phyloP scores from a whole-genome alignment of 2,797 vertebrate genomes.

The Xiphorhynchus erythropygius region DNA sequence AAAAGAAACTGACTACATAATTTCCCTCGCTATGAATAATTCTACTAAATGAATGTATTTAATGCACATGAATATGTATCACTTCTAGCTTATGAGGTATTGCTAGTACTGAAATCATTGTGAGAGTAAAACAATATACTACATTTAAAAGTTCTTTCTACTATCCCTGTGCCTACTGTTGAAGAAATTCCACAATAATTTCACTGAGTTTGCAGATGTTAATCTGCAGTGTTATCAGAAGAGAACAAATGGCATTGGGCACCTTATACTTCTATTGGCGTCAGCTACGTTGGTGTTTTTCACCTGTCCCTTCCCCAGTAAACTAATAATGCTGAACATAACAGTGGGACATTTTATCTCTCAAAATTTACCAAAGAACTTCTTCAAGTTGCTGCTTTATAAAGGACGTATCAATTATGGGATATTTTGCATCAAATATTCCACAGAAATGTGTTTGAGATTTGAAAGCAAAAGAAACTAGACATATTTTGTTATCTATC shows the following conservation, averaged over 20 bases:
- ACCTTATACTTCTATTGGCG: not conserved
- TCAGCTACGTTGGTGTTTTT: not conserved
- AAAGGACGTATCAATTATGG: fast-evolving
- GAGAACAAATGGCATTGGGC: not conserved
- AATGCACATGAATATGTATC: constrained; percentile 59
- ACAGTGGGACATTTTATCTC: not conserved
- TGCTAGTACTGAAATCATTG: constrained; percentile 16
- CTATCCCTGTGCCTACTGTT: not conserved
- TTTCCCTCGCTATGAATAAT: constrained; percentile 57
- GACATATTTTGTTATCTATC: not conserved
- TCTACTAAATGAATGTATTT: constrained; percentile 54
- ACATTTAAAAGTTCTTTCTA: constrained; percentile 25
- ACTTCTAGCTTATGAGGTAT: constrained; percentile 32
- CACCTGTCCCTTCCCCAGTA: not conserved
- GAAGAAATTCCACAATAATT: not conserved
- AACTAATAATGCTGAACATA: not conserved
- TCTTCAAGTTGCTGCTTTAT: not conserved
- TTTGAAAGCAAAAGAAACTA: not conserved
- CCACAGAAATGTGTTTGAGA: not conserved
- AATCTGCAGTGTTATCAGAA: not conserved
- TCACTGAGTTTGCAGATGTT: not conserved
- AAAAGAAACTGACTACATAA: constrained; percentile 61
- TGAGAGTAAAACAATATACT: constrained; percentile 31
- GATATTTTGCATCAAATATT: not conserved
- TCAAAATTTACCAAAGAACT: not conserved